These are phyloP conservation scores for Melinaea menophilus DNA, from an alignment of 2,888 invertebrate species.

Conservation along the genomic window DNA sequence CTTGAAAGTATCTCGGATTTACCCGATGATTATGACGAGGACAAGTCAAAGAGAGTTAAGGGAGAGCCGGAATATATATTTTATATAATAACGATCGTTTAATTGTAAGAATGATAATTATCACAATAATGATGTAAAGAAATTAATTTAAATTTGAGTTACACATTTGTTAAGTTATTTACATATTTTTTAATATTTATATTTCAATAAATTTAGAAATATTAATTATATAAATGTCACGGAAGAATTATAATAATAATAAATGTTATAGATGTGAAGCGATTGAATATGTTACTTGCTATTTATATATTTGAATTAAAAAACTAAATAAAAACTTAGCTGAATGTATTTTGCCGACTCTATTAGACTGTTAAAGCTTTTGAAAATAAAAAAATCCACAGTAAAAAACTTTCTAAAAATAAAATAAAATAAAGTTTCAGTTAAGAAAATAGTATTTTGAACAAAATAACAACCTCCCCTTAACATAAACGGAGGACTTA, in stretches of 20 bases:
- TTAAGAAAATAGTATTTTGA: neutral
- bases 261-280: no score
- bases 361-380: no score
- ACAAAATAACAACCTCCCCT: constrained; percentile 12
- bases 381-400: no score
- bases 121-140: neutral
- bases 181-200: no score
- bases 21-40: constrained; percentile 40
- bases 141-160: neutral
- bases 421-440: neutral
- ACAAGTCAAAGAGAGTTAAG: constrained; percentile 39
- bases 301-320: no score
- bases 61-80: constrained; percentile 22
- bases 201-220: no score
- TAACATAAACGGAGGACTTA: constrained; percentile 29
- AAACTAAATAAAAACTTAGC: no score
- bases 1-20: constrained; percentile 38
- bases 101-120: neutral
- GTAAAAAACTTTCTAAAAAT: neutral
- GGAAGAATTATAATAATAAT: no score
- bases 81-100: neutral
- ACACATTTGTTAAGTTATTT: no score
- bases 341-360: no score
- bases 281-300: no score
- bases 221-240: no score